Conservation (phyloP, 2,113 vertebrate species). For the Xyrauchen texanus region DNA sequence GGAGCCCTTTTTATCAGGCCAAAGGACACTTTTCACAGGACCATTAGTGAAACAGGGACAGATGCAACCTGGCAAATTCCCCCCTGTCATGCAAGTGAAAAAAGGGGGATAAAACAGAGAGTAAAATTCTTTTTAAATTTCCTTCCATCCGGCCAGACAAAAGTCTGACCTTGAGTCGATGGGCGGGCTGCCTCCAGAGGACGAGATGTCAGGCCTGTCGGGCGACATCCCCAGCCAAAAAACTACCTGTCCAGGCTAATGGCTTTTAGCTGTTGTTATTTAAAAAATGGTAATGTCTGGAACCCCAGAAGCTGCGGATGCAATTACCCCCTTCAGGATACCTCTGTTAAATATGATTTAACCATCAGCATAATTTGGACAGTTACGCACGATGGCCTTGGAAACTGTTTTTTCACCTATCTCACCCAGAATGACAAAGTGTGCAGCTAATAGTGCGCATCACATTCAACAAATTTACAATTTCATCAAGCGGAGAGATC, state of each 20-base stretch:
- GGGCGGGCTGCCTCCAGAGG: conserved; percentile 38
- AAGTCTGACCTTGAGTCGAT: conserved; percentile 55
- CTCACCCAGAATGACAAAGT: conserved; percentile 61
- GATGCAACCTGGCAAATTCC: conserved; percentile 59
- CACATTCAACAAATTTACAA: conserved; percentile 65
- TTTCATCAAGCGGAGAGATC: conserved; percentile 54
- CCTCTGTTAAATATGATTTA: conserved; percentile 73
- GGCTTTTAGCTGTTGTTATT: conserved; percentile 62
- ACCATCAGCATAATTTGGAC: conserved; percentile 76
- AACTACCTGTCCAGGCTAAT: conserved; percentile 65
- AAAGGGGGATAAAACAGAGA: conserved; percentile 24
- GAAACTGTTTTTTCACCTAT: conserved; percentile 75
- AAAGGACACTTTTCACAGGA: conserved; percentile 64
- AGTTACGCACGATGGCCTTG: conserved; percentile 74
- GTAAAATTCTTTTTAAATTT: no score
- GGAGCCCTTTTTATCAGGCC: conserved; percentile 64
- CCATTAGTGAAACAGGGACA: conserved; percentile 66
- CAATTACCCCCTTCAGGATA: conserved; percentile 72
- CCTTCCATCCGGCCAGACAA: not conserved
- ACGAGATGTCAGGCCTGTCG: conserved; percentile 43
- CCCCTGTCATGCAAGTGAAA: conserved; percentile 51
- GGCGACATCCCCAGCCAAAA: conserved; percentile 14
- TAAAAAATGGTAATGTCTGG: conserved; percentile 54
- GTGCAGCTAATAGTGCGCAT: conserved; percentile 50
- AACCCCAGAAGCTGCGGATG: conserved; percentile 61